Evolutionary conservation across 2,113 vertebrate species (phyloP).

Genomic region (Microcebus jonahi): DNA sequence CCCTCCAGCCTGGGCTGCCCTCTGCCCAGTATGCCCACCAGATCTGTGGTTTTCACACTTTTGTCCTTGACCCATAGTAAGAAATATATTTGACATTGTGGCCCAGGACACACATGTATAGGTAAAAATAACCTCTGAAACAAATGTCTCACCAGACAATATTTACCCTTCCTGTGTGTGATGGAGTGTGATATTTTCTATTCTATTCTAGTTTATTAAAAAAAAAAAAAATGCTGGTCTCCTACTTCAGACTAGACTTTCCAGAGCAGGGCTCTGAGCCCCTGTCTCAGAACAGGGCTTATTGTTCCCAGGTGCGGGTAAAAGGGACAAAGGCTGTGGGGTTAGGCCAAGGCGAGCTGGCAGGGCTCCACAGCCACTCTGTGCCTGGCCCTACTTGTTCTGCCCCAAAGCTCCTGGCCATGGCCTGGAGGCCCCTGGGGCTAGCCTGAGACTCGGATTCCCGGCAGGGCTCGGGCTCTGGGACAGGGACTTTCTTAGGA

Average conservation of each 20-base stretch:
- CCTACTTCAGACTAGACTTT: neutral
- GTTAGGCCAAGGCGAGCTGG: neutral
- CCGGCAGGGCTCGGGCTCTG: conserved; percentile 1
- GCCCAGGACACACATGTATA: neutral
- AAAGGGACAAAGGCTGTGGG: neutral
- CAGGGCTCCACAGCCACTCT: neutral
- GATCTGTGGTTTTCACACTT: neutral
- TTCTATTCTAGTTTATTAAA: neutral
- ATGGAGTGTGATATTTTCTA: neutral
- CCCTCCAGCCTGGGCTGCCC: neutral
- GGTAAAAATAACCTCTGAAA: conserved; percentile 26
- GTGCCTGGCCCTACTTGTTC: neutral
- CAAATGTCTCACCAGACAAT: neutral
- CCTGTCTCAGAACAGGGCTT: neutral
- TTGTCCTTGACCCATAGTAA: neutral
- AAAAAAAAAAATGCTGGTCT: neutral
- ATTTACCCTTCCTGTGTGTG: neutral
- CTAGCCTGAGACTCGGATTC: conserved; percentile 35
- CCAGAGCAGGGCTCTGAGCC: neutral
- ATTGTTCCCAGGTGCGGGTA: neutral
- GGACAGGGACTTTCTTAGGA: conserved; percentile 71
- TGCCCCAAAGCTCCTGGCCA: neutral
- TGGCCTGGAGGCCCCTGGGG: neutral
- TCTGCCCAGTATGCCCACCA: neutral
- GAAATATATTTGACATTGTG: neutral